phyloP scores from a whole-genome alignment of 2,888 invertebrate genomes.

The Arctia plantaginis region DNA sequence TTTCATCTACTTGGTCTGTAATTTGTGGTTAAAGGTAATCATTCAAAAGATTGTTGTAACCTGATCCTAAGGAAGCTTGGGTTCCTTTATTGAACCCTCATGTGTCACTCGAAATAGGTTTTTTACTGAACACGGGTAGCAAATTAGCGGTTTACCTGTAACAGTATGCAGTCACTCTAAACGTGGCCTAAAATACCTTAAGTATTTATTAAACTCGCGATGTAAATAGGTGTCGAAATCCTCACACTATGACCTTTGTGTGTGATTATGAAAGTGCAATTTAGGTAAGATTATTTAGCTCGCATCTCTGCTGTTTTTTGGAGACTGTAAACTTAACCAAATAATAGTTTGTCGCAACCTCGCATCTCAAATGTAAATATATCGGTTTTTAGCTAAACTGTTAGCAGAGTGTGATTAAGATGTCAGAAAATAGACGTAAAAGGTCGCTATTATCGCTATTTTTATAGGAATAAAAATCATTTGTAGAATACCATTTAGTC shows the following conservation, averaged over 20 bases:
- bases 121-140: background rate
- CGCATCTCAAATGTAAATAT: background rate
- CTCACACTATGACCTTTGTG: background rate
- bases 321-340: background rate
- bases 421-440: background rate
- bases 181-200: background rate
- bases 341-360: background rate
- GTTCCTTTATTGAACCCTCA: background rate
- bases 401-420: background rate
- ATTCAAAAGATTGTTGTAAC: conserved; percentile 24
- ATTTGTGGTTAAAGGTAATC: conserved; percentile 37
- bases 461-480: background rate
- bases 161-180: background rate
- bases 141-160: background rate
- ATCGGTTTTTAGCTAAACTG: background rate
- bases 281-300: background rate
- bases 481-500: conserved; percentile 3
- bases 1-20: conserved; percentile 7
- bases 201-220: background rate
- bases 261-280: too few species aligned
- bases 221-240: background rate
- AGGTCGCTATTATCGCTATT: background rate
- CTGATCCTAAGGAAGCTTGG: background rate
- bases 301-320: background rate
- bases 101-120: background rate